Conservation (phyloP, 2,888 invertebrate species). For the Polietes domitor region DNA sequence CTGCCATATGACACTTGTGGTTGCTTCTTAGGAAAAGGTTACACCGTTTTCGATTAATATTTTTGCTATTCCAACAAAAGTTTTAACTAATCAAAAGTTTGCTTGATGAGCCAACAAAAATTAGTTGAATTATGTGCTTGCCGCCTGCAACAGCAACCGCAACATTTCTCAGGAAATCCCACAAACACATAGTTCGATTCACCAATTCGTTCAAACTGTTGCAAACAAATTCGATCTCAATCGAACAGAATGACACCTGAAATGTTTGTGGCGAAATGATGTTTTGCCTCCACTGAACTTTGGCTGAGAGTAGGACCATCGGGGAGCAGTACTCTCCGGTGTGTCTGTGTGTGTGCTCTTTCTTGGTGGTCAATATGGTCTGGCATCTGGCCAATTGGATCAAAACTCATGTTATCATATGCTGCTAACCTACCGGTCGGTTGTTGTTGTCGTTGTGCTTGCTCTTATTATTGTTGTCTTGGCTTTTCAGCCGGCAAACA, state of each 20-base stretch:
- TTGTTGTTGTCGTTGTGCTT: conserved; percentile 29
- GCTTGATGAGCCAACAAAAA: no score
- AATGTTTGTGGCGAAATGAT: not conserved
- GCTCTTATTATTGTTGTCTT: no score
- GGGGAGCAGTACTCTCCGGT: not conserved
- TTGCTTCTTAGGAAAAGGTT: no score
- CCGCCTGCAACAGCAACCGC: conserved; percentile 7
- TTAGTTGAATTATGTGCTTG: conserved; percentile 50
- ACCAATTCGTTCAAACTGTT: not conserved
- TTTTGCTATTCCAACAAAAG: no score
- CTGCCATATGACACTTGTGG: no score
- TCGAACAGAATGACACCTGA: not conserved
- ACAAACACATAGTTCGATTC: conserved; percentile 3
- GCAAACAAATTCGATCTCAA: conserved; percentile 14
- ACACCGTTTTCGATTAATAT: no score
- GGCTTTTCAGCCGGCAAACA: conserved; percentile 48
- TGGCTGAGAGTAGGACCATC: not conserved
- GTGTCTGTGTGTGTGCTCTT: conserved; percentile 24
- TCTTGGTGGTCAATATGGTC: conserved; percentile 14
- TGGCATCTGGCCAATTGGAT: conserved; percentile 62
- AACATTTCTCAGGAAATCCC: conserved; percentile 6
- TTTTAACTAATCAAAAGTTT: no score
- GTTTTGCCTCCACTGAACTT: conserved; percentile 4
- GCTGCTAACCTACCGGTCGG: conserved; percentile 53
- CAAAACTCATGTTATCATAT: conserved; percentile 50